A percentile compares a stretch with the other conserved stretches of the same genome.
These are phyloP conservation scores for Actinostola sp. DNA, from an alignment of 92 coral and sea anemone genomes.

Conservation along the genomic window DNA sequence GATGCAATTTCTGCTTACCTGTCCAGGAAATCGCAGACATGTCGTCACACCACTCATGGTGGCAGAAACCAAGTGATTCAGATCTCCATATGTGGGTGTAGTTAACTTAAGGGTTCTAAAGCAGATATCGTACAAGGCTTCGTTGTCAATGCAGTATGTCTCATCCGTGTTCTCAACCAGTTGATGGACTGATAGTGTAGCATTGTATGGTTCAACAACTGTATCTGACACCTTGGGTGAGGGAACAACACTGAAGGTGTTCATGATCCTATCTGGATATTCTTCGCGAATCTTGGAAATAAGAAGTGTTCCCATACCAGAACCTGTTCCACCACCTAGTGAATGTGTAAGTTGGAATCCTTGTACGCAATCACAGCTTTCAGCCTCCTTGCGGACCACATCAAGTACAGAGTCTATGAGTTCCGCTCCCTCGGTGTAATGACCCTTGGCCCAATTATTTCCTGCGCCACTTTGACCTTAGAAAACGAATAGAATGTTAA, in stretches of 20 bases:
- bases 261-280: slow-evolving; percentile 90
- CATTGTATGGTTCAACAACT: slow-evolving; percentile 89
- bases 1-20: slow-evolving; percentile 49
- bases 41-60: slow-evolving; percentile 97
- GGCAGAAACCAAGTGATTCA: slow-evolving; percentile 88
- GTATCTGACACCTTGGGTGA: slow-evolving; percentile 73
- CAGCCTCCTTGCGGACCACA: slow-evolving; percentile 89
- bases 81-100: slow-evolving; percentile 88
- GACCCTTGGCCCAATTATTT: slow-evolving; percentile 95
- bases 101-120: slow-evolving; percentile 79
- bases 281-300: slow-evolving; percentile 88
- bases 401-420: slow-evolving; percentile 80
- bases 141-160: slow-evolving; percentile 87
- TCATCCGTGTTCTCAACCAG: slow-evolving; percentile 86
- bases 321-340: slow-evolving; percentile 91
- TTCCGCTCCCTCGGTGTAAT: slow-evolving; percentile 92
- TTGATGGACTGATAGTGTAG: slow-evolving; percentile 84
- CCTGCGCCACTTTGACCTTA: slow-evolving; percentile 93
- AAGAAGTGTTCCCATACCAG: slow-evolving; percentile 89
- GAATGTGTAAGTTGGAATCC: slow-evolving; percentile 93
- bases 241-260: slow-evolving; percentile 73
- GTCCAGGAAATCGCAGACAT: slow-evolving; percentile 86
- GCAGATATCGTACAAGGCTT: slow-evolving; percentile 91
- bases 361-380: slow-evolving; percentile 86
- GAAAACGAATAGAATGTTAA: not conserved